A percentile compares a stretch with the other conserved stretches of the same genome.
phyloP scores from a whole-genome alignment of 2,888 invertebrate genomes.

The Furcula furcula region DNA sequence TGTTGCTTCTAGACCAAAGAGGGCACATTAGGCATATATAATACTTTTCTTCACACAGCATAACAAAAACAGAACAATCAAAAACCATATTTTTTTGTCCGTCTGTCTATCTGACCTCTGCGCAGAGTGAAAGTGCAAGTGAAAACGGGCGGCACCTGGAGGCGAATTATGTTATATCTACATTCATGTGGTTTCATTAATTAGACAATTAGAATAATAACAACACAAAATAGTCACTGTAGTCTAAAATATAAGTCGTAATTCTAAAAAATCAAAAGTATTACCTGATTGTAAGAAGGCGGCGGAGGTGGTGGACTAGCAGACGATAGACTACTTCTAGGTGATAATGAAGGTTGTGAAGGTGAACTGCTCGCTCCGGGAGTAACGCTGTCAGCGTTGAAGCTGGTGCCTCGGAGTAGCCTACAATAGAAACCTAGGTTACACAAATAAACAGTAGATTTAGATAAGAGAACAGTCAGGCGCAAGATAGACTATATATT shows the following conservation, averaged over 20 bases:
- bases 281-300: conserved; percentile 73
- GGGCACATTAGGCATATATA: too few species aligned
- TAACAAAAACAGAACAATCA: conserved; percentile 1
- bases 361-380: conserved; percentile 85
- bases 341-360: conserved; percentile 92
- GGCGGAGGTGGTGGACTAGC: conserved; percentile 90
- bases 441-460: too few species aligned
- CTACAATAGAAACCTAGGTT: too few species aligned
- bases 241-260: too few species aligned
- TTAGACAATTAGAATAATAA: too few species aligned
- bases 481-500: too few species aligned
- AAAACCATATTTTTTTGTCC: conserved; percentile 3
- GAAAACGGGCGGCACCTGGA: conserved; percentile 8
- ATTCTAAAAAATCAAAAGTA: too few species aligned
- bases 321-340: conserved; percentile 92
- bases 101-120: conserved; percentile 7
- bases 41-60: background rate
- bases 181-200: too few species aligned
- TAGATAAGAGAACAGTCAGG: too few species aligned
- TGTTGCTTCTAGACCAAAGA: too few species aligned
- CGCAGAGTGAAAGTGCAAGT: conserved; percentile 24
- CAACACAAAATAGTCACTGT: too few species aligned
- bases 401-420: conserved; percentile 80
- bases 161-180: conserved; percentile 15
- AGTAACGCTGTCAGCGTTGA: conserved; percentile 74